phyloP scores from a whole-genome alignment of 64 coral and sea anemone species.

The Montipora capricornis region DNA sequence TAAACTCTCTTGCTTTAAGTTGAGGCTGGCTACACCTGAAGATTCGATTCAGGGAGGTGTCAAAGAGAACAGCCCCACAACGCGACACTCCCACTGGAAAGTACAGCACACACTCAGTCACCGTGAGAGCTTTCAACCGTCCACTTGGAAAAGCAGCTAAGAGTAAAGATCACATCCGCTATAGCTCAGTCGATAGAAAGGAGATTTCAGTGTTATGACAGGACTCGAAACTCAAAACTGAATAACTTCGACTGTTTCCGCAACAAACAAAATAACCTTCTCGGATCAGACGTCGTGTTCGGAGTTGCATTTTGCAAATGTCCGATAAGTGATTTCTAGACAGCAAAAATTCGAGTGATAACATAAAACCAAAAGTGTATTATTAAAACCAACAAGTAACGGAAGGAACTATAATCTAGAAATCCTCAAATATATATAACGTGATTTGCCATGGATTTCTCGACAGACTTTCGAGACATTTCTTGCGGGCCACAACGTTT shows the following conservation, averaged over 20 bases:
- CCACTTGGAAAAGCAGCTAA: background rate
- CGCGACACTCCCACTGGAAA: too few species aligned
- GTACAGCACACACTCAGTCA: too few species aligned
- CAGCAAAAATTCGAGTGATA: background rate
- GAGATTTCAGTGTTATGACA: background rate
- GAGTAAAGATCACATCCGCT: background rate
- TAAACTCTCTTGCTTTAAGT: background rate
- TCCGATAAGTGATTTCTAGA: background rate
- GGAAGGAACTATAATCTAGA: background rate
- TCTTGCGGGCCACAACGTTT: background rate
- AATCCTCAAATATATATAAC: background rate
- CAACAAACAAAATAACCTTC: background rate
- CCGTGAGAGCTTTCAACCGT: background rate
- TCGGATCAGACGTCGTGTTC: background rate
- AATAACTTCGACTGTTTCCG: background rate
- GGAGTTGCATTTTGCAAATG: background rate
- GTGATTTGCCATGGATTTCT: background rate
- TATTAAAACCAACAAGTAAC: background rate
- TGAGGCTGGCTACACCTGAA: background rate
- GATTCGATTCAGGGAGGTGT: background rate
- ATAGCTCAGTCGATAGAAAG: background rate
- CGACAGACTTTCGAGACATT: background rate
- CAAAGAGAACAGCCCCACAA: too few species aligned
- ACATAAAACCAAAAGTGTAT: background rate
- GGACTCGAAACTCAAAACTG: background rate